Evolutionary conservation across 1,140 invertebrate genomes (phyloP), one percentile per base, ranked within the genome.

Genomic region (Papilio xuthus): DNA sequence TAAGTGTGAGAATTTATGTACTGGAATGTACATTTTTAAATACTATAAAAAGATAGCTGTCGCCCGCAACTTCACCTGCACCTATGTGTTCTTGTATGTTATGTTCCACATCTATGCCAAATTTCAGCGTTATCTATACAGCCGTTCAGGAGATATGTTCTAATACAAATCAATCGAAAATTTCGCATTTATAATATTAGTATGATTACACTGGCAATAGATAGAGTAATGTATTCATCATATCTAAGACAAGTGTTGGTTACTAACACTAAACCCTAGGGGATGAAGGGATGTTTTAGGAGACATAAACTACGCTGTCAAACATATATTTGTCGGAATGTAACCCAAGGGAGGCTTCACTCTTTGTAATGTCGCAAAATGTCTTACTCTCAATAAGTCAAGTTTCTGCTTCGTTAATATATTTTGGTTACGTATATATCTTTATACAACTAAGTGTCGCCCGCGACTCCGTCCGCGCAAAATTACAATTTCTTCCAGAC

Each of bases 301-400:
- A 63, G 23, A 28, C 56, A 63, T 63, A 63, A 63, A 28, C 56
- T 26, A 63, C 4, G 23, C 1, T 63, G 56, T 63, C 56, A 63
- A 63, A 63, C 12, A 63, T 63, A 63, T 63, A 60, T 60, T 26
- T 60, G 8, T 20, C 12, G 10, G 56, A 63, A 63, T 63, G 56
- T 63, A 63, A 4, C 56, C 56, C 23, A 2, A 63, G 56, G 56
- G 56, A 63, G 56, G 23, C 56, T 63, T 63, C 26, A 63, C 10
- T 63, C 56, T 63, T 56, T 9, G 53, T 63, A 63, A 28, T 63
- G 23, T 63, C 56, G 0, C 23, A 63, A 26, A 63, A 63, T 26
- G 12, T 18, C n/a, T 56, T 56, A n/a, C 23, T 28, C 56, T 63
- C 56, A 4, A 63, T 60, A 60, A 28, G 56, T 63, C 56, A 63